A percentile compares a stretch with the other conserved stretches of the same genome.
Evolutionary conservation across 2,113 vertebrate genomes (phyloP).

Genomic region (Theristicus caerulescens): DNA sequence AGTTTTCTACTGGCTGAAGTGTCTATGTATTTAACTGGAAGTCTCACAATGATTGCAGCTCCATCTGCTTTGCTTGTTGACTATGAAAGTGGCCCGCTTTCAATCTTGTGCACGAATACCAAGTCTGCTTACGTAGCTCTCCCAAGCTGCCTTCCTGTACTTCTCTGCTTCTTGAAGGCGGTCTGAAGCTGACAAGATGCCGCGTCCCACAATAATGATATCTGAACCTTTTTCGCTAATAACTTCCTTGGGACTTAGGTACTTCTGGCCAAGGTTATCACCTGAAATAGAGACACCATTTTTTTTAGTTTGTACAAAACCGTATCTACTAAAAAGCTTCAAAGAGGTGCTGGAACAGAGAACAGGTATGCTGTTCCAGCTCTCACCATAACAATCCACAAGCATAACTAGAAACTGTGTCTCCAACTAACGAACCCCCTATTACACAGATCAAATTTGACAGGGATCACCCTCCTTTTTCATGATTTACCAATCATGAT

Average conservation of each 20-base stretch:
- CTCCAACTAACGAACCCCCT: background rate
- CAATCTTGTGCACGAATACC: background rate
- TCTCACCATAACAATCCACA: background rate
- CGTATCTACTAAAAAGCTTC: background rate
- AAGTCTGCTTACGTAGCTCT: slow-evolving; percentile 82
- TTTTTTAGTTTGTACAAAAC: background rate
- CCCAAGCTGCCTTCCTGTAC: slow-evolving; percentile 89
- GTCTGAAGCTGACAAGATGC: slow-evolving; percentile 82
- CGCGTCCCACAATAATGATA: slow-evolving; percentile 93
- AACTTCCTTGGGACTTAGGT: slow-evolving; percentile 86
- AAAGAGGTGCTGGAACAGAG: background rate
- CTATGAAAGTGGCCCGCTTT: background rate
- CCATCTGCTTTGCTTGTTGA: background rate
- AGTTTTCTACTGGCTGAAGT: background rate
- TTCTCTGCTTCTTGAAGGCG: slow-evolving; percentile 79
- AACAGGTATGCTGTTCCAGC: background rate
- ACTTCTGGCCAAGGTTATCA: slow-evolving; percentile 90
- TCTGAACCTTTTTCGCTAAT: slow-evolving; percentile 85
- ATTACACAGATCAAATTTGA: background rate
- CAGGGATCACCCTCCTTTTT: background rate
- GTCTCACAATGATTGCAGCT: background rate
- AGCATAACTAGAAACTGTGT: background rate
- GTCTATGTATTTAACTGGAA: background rate
- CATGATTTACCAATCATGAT: background rate
- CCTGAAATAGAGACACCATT: slow-evolving; percentile 66